Percentiles rank a stretch among this genome's conserved stretches.
These are phyloP conservation scores for Brachypalpus laphriformis DNA, from an alignment of 2,888 invertebrate genomes.

Conservation along the genomic window DNA sequence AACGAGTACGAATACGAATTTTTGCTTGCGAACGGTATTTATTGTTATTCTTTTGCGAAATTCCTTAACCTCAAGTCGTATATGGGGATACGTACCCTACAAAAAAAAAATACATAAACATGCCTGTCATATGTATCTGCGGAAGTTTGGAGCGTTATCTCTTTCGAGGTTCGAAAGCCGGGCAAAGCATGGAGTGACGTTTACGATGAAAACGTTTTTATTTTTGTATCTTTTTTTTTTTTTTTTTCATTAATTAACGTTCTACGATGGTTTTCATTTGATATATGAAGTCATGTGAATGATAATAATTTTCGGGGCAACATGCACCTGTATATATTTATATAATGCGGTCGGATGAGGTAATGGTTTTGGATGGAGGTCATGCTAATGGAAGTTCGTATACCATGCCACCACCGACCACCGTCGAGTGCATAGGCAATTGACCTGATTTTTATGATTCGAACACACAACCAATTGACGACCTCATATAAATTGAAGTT, in stretches of 20 bases:
- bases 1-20: background rate
- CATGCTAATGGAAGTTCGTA: slow-evolving; percentile 23
- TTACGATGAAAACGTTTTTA: slow-evolving; percentile 17
- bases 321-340: slow-evolving; percentile 41
- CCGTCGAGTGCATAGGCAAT: slow-evolving; percentile 52
- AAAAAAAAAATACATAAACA: background rate
- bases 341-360: slow-evolving; percentile 46
- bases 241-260: slow-evolving; percentile 41
- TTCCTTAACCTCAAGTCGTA: slow-evolving; percentile 15
- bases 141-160: slow-evolving; percentile 11
- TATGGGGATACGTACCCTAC: background rate
- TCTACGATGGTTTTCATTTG: slow-evolving; percentile 12
- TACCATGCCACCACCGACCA: background rate
- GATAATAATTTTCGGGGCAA: background rate
- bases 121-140: background rate
- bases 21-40: slow-evolving; percentile 18
- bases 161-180: background rate
- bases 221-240: slow-evolving; percentile 1
- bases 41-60: slow-evolving; percentile 27
- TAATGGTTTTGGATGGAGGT: slow-evolving; percentile 43
- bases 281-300: background rate
- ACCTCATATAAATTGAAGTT: slow-evolving; percentile 59
- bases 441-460: slow-evolving; percentile 65
- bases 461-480: slow-evolving; percentile 36
- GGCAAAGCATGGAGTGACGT: background rate